Percentiles rank a stretch among this genome's conserved stretches.
Evolutionary conservation across 1,140 invertebrate genomes (phyloP).

Genomic region (Drosophila repleta): DNA sequence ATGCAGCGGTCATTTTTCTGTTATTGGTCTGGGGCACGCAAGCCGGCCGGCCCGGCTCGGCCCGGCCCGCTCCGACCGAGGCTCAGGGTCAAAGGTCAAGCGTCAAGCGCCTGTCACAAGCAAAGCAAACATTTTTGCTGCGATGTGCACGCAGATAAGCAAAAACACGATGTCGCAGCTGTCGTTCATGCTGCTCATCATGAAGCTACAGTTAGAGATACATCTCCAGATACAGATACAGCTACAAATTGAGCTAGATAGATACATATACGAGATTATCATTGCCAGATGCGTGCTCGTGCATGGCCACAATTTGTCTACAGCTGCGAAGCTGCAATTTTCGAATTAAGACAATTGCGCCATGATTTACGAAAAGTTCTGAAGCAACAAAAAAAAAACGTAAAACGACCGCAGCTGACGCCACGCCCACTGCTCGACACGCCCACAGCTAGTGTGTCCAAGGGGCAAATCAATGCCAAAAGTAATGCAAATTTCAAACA

Average conservation of each 20-base stretch:
- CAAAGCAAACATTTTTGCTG: constrained; percentile 2
- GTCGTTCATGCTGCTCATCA: neutral
- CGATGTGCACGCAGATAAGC: constrained; percentile 36
- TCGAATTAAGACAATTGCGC: constrained; percentile 79
- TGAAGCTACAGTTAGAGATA: neutral
- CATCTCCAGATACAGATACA: constrained; percentile 20
- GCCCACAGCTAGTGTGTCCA: constrained; percentile 7
- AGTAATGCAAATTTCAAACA: constrained; percentile 62
- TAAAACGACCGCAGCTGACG: constrained; percentile 17
- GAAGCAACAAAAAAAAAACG: neutral
- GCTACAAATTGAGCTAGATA: neutral
- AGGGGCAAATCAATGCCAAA: constrained; percentile 74
- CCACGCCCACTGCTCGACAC: constrained; percentile 2
- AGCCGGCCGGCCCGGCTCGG: neutral
- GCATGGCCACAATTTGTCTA: constrained; percentile 71
- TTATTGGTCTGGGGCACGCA: constrained; percentile 50
- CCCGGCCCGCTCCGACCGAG: neutral
- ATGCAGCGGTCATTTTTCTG: constrained; percentile 18
- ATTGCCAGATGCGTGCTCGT: constrained; percentile 62
- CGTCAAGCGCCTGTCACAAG: constrained; percentile 45
- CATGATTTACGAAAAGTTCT: constrained; percentile 56
- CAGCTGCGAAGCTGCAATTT: constrained; percentile 68
- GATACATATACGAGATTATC: constrained; percentile 48
- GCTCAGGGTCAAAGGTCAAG: constrained; percentile 67
- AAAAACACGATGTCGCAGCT: neutral